Conservation (phyloP, 2,113 vertebrate genomes). For the Hypomesus transpacificus region DNA sequence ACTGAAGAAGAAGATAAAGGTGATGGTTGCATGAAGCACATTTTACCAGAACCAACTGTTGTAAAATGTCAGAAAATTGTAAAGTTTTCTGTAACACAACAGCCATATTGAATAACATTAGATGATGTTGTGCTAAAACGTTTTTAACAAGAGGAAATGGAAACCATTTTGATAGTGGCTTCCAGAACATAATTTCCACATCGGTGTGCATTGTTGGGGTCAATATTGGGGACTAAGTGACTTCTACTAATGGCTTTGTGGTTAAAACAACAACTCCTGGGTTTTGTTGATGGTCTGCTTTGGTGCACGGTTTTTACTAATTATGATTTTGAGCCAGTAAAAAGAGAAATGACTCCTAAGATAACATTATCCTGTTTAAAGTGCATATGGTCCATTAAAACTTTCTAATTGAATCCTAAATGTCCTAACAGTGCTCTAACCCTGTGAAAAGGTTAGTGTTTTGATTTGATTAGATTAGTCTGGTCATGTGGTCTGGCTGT, state of each 20-base stretch:
- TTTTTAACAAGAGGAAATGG: background rate
- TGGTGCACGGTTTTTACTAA: background rate
- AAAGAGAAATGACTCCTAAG: background rate
- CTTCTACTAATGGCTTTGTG: background rate
- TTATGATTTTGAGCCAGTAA: background rate
- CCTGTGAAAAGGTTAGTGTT: background rate
- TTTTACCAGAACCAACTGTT: background rate
- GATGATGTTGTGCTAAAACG: background rate
- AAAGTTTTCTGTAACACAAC: background rate
- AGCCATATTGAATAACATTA: background rate
- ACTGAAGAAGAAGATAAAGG: slow-evolving; percentile 6
- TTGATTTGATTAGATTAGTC: background rate
- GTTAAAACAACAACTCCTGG: background rate
- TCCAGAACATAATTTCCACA: background rate
- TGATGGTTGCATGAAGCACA: slow-evolving; percentile 1
- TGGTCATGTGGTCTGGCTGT: background rate
- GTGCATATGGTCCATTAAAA: background rate
- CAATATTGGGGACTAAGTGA: background rate
- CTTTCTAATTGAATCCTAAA: background rate
- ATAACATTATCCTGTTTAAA: background rate
- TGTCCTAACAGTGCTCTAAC: background rate
- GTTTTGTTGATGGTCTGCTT: background rate
- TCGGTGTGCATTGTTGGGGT: background rate
- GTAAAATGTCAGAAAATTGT: background rate
- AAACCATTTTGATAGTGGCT: background rate